Evolutionary conservation across 2,113 vertebrate species (phyloP).

Genomic region (Dolichallabes microphthalmus): DNA sequence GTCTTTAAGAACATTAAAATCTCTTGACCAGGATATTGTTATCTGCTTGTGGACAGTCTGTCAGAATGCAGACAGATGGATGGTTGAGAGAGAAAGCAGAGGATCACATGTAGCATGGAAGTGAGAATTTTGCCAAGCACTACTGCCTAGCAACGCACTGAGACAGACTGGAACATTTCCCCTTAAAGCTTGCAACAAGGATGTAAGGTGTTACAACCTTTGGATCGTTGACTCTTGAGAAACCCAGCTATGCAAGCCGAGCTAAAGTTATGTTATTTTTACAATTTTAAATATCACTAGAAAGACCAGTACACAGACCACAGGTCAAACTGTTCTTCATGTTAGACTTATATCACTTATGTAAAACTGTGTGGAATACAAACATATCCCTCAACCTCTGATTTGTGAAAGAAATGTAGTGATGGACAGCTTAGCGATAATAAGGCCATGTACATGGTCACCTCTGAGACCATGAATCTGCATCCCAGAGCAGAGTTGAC

Average conservation of each 20-base stretch:
- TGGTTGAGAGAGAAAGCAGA: constrained; percentile 34
- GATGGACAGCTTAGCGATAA: neutral
- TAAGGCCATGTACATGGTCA: neutral
- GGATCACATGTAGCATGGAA: constrained; percentile 57
- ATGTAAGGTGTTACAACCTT: constrained; percentile 55
- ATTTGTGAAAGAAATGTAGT: neutral
- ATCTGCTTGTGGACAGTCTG: constrained; percentile 25
- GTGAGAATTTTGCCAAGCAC: constrained; percentile 62
- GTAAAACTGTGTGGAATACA: neutral
- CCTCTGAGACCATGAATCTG: constrained; percentile 2
- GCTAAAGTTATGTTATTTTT: neutral
- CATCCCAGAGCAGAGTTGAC: neutral
- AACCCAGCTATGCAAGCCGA: neutral
- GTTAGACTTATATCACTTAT: neutral
- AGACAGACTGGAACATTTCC: constrained; percentile 63
- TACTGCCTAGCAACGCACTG: constrained; percentile 75
- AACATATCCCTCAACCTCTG: neutral
- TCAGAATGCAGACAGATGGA: constrained; percentile 42
- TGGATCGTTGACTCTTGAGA: constrained; percentile 36
- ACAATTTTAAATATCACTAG: neutral
- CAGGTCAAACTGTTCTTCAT: neutral
- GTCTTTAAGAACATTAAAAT: neutral
- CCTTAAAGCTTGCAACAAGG: constrained; percentile 50
- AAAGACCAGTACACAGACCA: neutral
- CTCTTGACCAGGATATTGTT: constrained; percentile 3